Base-by-base conservation (phyloP, 2,797 vertebrate species). In the Microctenopoma lineatum region DNA sequence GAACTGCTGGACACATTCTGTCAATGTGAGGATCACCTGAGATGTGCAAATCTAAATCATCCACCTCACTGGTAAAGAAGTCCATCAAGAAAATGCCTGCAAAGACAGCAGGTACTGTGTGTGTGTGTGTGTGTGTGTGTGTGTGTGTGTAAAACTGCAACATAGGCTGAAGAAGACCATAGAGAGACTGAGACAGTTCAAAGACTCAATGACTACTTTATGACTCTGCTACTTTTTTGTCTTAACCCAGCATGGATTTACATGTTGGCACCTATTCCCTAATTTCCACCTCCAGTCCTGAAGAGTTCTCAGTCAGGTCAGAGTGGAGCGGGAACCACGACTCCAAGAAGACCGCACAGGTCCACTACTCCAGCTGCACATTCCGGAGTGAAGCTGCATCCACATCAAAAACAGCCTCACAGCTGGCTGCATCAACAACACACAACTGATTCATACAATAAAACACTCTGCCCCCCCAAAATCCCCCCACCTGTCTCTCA, bases 21-120 rank as follows among this genome's bases (percentile, higher is more conserved):
- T 21, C 21, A 21, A 21, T 21, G 21, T 21, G 21, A 21, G 29
- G 7, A 32, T 32, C 29, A 32, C 29, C 5, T 5, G 29, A 32
- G 29, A 32, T 7, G 29, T 38, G 36, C 2, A 95, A 91, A 79
- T 34, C 88, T 10, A 95, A 86, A 85, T 52, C 52, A 0, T 15
- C 79, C 7, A 45, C 55, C 1, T 50, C 78, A n/a, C 4, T 59
- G 72, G 68, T 75, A 48, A 81, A 89, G 82, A 96, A 88, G 72
- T 75, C n/a, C 1, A 53, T 12, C 8, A 95, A 91, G 87, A 96
- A 91, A 70, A 1, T 88, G 8, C 81, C 14, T 45, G 90, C 92
- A 83, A 94, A 93, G 85, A 84, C 91, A 77, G 90, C 91, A 77
- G 90, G 96, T 97, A 76, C 80, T 21, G 21, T 21, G 21, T 21